Conservation (phyloP, 2,888 invertebrate genomes). For the Mesoligia furuncula region DNA sequence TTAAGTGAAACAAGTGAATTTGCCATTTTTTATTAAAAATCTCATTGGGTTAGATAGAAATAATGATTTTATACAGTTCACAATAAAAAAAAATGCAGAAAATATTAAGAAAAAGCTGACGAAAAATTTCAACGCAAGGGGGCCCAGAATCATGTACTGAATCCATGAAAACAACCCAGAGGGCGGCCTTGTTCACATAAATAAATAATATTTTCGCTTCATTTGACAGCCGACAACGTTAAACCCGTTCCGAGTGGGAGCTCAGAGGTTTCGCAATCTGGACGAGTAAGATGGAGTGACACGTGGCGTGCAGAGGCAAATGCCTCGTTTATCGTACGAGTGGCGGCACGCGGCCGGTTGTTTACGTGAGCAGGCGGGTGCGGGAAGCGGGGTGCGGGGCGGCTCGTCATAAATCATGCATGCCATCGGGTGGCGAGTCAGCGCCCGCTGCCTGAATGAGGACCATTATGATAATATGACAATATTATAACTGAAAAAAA, state of each 20-base stretch:
- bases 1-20: too few species aligned
- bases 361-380: neutral
- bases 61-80: too few species aligned
- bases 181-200: too few species aligned
- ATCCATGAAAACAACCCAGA: too few species aligned
- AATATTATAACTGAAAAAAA: too few species aligned
- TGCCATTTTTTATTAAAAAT: too few species aligned
- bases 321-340: neutral
- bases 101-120: too few species aligned
- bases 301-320: constrained; percentile 14
- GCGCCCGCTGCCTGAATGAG: neutral
- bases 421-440: neutral
- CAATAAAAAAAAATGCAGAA: too few species aligned
- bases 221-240: constrained; percentile 27
- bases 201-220: constrained; percentile 20
- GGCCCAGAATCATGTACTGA: too few species aligned
- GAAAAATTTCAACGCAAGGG: too few species aligned
- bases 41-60: too few species aligned
- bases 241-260: neutral
- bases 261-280: constrained; percentile 22
- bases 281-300: constrained; percentile 31
- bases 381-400: neutral
- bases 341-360: neutral
- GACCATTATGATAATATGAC: neutral
- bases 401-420: constrained; percentile 14